Evolutionary conservation across 2,888 invertebrate species (phyloP).

Genomic region (Acronicta aceris): DNA sequence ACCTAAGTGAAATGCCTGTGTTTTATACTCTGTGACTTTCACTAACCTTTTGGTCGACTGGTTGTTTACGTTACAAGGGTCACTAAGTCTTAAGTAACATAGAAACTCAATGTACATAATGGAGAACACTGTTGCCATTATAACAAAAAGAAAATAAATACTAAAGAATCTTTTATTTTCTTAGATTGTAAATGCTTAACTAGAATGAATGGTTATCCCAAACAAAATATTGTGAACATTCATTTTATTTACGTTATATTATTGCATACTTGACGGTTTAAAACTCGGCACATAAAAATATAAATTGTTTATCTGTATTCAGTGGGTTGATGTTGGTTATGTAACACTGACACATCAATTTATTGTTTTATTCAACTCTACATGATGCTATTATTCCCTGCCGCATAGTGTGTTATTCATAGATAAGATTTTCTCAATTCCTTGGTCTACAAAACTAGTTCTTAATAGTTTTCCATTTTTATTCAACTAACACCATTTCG

Average conservation of each 20-base stretch:
- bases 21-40: neutral
- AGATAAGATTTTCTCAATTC: no score
- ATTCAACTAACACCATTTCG: no score
- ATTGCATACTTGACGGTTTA: neutral
- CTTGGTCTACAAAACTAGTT: no score
- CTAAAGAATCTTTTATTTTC: conserved; percentile 27
- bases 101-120: neutral
- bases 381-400: no score
- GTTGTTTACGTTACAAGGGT: neutral
- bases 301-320: neutral
- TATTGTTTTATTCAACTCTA: no score
- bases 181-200: neutral
- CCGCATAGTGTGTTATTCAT: no score
- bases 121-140: neutral
- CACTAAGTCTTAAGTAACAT: neutral
- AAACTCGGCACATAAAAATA: neutral
- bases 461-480: no score
- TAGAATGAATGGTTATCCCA: neutral
- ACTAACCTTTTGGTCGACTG: neutral
- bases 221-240: conserved; percentile 1
- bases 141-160: neutral
- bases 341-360: no score
- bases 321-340: no score
- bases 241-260: conserved; percentile 2
- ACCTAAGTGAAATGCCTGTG: neutral